Conservation (phyloP, 2,113 vertebrate genomes). For the Vulpes vulpes region DNA sequence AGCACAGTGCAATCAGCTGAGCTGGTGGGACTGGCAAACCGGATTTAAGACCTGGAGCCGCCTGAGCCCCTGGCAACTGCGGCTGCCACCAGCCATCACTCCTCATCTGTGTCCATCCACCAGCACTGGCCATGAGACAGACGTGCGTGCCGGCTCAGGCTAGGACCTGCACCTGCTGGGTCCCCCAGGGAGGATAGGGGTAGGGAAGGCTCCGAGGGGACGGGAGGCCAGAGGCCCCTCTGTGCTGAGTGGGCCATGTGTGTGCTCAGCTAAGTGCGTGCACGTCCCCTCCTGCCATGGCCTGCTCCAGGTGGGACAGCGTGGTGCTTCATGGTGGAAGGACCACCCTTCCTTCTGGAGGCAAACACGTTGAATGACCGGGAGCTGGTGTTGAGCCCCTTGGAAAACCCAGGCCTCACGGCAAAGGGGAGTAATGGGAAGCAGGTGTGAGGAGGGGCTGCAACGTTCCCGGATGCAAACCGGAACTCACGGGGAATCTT, state of each 20-base stretch:
- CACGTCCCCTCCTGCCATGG: neutral
- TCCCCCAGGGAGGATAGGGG: neutral
- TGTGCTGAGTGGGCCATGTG: neutral
- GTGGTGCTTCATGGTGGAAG: neutral
- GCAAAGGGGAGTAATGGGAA: neutral
- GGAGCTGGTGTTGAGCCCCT: neutral
- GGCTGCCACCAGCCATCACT: neutral
- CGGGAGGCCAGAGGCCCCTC: neutral
- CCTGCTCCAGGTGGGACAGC: too few relatives aligned
- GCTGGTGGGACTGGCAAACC: neutral
- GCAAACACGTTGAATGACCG: rapidly evolving
- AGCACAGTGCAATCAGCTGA: neutral
- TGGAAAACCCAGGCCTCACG: neutral
- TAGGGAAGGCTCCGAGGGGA: neutral
- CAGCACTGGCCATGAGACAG: neutral
- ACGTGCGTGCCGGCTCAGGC: neutral
- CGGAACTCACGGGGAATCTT: rapidly evolving
- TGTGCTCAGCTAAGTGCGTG: neutral
- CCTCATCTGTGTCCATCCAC: neutral
- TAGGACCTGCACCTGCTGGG: neutral
- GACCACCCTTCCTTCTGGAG: neutral
- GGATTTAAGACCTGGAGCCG: neutral
- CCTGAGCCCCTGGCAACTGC: neutral
- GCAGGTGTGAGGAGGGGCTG: neutral
- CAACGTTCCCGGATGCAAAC: neutral